phyloP scores from a whole-genome alignment of 1,140 invertebrate species.

The Eufriesea mexicana region DNA sequence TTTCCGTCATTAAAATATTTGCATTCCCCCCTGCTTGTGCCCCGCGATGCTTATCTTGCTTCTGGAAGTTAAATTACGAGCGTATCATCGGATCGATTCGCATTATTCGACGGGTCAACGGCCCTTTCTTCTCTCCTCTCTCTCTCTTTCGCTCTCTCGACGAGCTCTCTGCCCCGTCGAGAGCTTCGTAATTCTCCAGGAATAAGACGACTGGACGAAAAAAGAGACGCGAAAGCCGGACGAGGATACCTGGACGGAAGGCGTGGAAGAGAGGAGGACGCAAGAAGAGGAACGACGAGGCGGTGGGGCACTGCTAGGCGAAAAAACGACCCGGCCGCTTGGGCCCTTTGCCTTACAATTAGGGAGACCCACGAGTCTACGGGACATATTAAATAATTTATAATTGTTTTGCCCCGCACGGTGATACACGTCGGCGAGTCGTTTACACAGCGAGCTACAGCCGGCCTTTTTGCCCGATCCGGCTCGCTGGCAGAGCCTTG shows the following conservation, averaged over 20 bases:
- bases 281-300: slow-evolving; percentile 31
- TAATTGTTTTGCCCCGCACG: slow-evolving; percentile 75
- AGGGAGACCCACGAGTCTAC: slow-evolving; percentile 63
- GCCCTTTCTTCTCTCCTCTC: slow-evolving; percentile 9
- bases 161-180: neutral
- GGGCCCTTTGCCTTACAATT: slow-evolving; percentile 75
- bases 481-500: slow-evolving; percentile 52
- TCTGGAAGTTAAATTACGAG: slow-evolving; percentile 54
- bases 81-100: slow-evolving; percentile 52
- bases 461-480: slow-evolving; percentile 58
- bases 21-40: slow-evolving; percentile 6
- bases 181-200: slow-evolving; percentile 59
- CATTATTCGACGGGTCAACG: slow-evolving; percentile 53
- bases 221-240: slow-evolving; percentile 19
- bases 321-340: slow-evolving; percentile 62
- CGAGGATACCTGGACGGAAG: neutral
- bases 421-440: slow-evolving; percentile 68
- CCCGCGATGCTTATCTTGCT: slow-evolving; percentile 50
- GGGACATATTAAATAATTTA: slow-evolving; percentile 78
- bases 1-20: slow-evolving; percentile 45
- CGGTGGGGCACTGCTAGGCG: slow-evolving; percentile 40
- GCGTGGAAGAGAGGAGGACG: slow-evolving; percentile 21
- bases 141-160: neutral
- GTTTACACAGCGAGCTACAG: slow-evolving; percentile 71
- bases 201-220: slow-evolving; percentile 54